Evolutionary conservation across 2,888 invertebrate species (phyloP), one percentile per base, ranked within the genome.

Genomic region (Pseudanteris insignis): DNA sequence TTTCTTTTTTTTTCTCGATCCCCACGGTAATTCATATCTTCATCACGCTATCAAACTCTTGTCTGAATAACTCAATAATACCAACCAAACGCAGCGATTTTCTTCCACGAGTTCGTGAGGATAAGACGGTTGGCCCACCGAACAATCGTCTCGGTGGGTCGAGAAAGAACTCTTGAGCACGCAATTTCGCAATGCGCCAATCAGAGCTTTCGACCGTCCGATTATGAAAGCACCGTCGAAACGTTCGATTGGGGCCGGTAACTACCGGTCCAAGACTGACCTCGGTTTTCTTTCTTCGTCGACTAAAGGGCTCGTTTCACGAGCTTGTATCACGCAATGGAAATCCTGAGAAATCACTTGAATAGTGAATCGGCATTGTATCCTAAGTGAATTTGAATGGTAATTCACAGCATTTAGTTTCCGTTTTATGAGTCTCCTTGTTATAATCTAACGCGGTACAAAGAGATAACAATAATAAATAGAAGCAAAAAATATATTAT

Each of bases 161-260:
- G 11, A 37, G 21, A 50, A 62, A 62, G 55, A 38, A 55, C 46
- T 41, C 41, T 51, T 32, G 46, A 57, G 33, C 61, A 62, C 46
- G 61, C 55, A 55, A 55, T 62, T 55, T 50, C 41, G 38, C 43
- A 57, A 43, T 46, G 50, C 61, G 29, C 55, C 50, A 61, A 61
- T 55, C 40, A 40, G 44, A 10, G 34, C 36, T 51, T 33, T 36
- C 26, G 33, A 34, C 28, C 32, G 13, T 14, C 29, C 34, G 44
- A 46, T 40, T 46, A 54, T 50, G 40, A 41, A 40, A 41, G 41
- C 18, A 55, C 46, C 33, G 44, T 54, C 25, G 51, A 55, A 55
- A 51, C 43, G 21, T 61, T 32, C 50, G 50, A 61, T 55, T 51
- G 61, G 46, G 26, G 38, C 37, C 26, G 34, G 11, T 34, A 33